Conservation (phyloP, 2,113 vertebrate species). For the Paradoxurus hermaphroditus region DNA sequence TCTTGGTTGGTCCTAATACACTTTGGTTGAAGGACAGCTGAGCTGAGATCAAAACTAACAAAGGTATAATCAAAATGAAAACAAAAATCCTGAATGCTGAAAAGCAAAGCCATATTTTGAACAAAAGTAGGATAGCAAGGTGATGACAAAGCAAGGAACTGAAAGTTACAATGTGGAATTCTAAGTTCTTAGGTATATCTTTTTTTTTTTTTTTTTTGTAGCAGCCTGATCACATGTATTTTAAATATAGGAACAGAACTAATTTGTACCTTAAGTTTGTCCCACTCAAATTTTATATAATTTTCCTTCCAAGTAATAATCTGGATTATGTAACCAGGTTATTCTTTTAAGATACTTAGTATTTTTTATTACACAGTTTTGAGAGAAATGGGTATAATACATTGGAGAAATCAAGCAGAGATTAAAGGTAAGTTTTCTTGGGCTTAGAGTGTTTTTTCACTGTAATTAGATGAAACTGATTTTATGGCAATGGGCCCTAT, state of each 20-base stretch:
- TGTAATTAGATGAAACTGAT: background rate
- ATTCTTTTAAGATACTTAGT: slow-evolving; percentile 31
- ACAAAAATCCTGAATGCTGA: background rate
- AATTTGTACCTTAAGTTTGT: slow-evolving; percentile 41
- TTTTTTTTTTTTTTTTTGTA: background rate
- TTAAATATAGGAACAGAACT: slow-evolving; percentile 51
- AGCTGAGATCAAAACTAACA: background rate
- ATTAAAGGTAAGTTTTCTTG: slow-evolving; percentile 1
- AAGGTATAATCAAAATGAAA: background rate
- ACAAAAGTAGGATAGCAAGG: background rate
- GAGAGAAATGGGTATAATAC: background rate
- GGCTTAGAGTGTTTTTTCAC: slow-evolving; percentile 15
- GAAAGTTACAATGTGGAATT: background rate
- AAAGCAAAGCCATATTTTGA: background rate
- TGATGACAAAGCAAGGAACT: slow-evolving; percentile 1
- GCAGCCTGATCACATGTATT: background rate
- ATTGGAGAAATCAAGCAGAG: background rate
- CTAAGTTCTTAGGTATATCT: background rate
- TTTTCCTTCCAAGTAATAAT: slow-evolving; percentile 40
- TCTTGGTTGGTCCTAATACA: background rate
- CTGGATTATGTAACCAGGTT: background rate
- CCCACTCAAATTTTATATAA: slow-evolving; percentile 50
- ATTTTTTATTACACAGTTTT: background rate
- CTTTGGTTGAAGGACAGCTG: background rate
- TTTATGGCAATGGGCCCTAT: background rate